Percentiles rank a stretch among this genome's conserved stretches.
Evolutionary conservation across 2,888 invertebrate species (phyloP).

Genomic region (Tryphoninae sp.): DNA sequence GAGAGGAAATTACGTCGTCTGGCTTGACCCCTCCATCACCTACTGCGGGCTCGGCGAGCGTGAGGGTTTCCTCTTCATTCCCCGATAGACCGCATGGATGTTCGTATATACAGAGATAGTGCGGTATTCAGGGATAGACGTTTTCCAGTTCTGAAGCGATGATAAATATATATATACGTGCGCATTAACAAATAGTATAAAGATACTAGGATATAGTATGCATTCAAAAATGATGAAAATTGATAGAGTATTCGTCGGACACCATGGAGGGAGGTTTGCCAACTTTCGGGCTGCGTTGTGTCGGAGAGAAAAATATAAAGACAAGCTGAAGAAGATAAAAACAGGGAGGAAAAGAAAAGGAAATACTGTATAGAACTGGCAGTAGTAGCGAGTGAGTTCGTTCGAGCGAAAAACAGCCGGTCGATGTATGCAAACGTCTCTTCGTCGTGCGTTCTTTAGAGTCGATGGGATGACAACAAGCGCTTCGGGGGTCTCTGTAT

Average conservation of each 20-base stretch:
- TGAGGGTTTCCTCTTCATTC: slow-evolving; percentile 63
- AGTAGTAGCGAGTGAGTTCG: slow-evolving; percentile 74
- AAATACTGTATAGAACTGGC: slow-evolving; percentile 25
- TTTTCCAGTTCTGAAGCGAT: slow-evolving; percentile 11
- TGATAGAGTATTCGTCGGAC: too few species aligned
- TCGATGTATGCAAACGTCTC: slow-evolving; percentile 81
- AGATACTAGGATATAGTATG: too few species aligned
- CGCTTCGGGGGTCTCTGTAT: slow-evolving; percentile 66
- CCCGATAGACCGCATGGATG: slow-evolving; percentile 50
- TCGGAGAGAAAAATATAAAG: slow-evolving; percentile 32
- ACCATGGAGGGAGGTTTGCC: neutral
- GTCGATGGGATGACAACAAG: slow-evolving; percentile 81
- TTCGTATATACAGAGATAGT: slow-evolving; percentile 17
- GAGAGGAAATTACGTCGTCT: slow-evolving; percentile 78
- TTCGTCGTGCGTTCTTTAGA: slow-evolving; percentile 73
- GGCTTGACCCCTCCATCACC: slow-evolving; percentile 66
- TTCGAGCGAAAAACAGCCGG: slow-evolving; percentile 80
- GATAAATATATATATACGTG: neutral
- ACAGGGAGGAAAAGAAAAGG: slow-evolving; percentile 27
- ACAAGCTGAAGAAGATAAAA: neutral
- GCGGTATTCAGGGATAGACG: neutral
- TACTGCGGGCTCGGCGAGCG: slow-evolving; percentile 61
- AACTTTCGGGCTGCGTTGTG: neutral
- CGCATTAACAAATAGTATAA: neutral
- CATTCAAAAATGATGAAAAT: too few species aligned